Base-by-base conservation (phyloP, 2,888 invertebrate species). In the Dasysyrphus tricinctus region DNA sequence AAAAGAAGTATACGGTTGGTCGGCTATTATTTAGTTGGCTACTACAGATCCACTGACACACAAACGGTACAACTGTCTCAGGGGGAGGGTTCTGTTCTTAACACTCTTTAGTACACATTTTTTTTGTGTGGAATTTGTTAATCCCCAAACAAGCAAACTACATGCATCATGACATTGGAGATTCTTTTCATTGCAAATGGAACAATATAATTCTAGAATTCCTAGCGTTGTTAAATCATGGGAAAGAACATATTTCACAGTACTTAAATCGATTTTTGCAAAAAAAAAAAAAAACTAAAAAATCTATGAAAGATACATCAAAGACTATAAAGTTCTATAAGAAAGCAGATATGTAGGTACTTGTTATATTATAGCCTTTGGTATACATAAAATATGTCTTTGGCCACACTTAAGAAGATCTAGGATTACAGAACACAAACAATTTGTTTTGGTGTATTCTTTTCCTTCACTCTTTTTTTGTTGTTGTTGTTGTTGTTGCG, bases 341-440 rank as follows among this genome's bases (percentile, higher is more conserved):
- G 1, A 24, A 24, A 24, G 24, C 1, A 3, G 32, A 32, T 32
- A 32, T 5, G 32, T n/a, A n/a, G 0, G 5, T 7, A 32, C 42
- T 14, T 42, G 5, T 42, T 42, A 14, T 42, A 42, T 42, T 42
- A 49, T 49, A 4, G 19, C 19, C 19, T 49, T 49, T 49, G 49
- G 49, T 9, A 24, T 24, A 24, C 24, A 24, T 24, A 24, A 24
- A 49, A 49, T 49, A 19, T 49, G 49, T 9, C 11, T n/a, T 14
- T n/a, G 16, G 6, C 9, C 37, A 59, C 16, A 37, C 16, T 59
- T 16, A 37, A 61, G n/a, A n/a, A n/a, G 39, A 61, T 63, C 44
- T 11, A 44, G 32, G 42, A 63, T 63, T n/a, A 44, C n/a, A 63
- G 29, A 44, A n/a, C 44, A 44, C 4, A 37, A 37, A 56, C 19